These are phyloP conservation scores for Xestoiulus laeticollis DNA, from an alignment of 2,888 invertebrate species.

Conservation along the genomic window DNA sequence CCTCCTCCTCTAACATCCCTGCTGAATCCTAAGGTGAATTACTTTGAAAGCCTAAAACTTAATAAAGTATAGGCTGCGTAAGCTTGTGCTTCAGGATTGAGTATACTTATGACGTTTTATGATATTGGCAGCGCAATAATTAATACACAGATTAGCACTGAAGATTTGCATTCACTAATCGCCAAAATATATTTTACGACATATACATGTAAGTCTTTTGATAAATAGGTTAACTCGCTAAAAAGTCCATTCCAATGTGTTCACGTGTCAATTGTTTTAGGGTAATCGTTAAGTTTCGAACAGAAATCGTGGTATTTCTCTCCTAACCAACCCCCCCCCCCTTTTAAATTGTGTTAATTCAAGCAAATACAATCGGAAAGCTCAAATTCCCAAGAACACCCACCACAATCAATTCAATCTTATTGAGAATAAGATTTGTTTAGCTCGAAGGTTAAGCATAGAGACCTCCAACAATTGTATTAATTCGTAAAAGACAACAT, in stretches of 20 bases:
- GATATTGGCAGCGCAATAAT: too few species aligned
- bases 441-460: background rate
- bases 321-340: too few species aligned
- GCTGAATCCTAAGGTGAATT: background rate
- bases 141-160: background rate
- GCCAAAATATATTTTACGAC: background rate
- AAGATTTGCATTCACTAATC: background rate
- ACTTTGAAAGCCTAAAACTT: too few species aligned
- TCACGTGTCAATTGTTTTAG: background rate
- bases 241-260: background rate
- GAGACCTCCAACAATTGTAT: constrained; percentile 5
- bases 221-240: background rate
- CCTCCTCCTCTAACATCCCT: too few species aligned
- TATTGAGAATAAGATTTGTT: background rate
- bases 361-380: background rate
- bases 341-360: background rate
- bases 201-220: background rate
- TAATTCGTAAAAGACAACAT: background rate
- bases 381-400: background rate
- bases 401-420: background rate
- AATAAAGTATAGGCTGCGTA: too few species aligned
- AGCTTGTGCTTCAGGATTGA: too few species aligned
- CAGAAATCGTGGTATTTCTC: background rate
- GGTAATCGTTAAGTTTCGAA: background rate
- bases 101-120: too few species aligned